A percentile compares a stretch with the other conserved stretches of the same genome.
Evolutionary conservation across 2,888 invertebrate species (phyloP).

Genomic region (Melangyna quadrimaculata): DNA sequence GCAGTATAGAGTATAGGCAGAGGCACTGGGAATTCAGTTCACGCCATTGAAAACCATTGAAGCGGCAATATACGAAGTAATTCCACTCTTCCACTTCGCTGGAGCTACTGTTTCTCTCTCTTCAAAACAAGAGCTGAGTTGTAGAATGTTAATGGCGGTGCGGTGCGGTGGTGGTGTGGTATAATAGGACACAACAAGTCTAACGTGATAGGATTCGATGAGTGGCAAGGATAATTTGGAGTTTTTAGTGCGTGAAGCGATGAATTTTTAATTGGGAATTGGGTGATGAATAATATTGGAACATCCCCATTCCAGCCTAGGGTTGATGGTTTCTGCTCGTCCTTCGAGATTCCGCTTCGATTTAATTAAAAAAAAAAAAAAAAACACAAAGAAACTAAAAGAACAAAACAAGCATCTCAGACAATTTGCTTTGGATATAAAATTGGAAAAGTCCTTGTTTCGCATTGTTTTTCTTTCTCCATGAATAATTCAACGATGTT

Average conservation of each 20-base stretch:
- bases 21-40: slow-evolving; percentile 61
- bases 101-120: slow-evolving; percentile 53
- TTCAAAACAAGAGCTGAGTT: slow-evolving; percentile 50
- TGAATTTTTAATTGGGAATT: slow-evolving; percentile 71
- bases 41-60: slow-evolving; percentile 70
- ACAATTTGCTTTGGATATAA: slow-evolving; percentile 48
- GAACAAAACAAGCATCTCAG: slow-evolving; percentile 16
- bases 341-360: slow-evolving; percentile 26
- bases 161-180: not conserved
- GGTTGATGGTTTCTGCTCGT: not conserved
- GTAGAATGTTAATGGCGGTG: slow-evolving; percentile 60
- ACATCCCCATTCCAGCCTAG: not conserved
- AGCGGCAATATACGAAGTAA: slow-evolving; percentile 70
- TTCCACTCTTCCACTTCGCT: slow-evolving; percentile 68
- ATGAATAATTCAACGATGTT: slow-evolving; percentile 68
- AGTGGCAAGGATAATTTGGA: slow-evolving; percentile 68
- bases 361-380: slow-evolving; percentile 60
- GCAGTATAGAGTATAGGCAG: not conserved
- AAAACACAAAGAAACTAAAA: not conserved
- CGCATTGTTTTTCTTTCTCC: slow-evolving; percentile 49
- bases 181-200: slow-evolving; percentile 22
- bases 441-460: slow-evolving; percentile 58
- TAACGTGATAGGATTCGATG: slow-evolving; percentile 52
- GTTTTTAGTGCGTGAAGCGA: slow-evolving; percentile 71
- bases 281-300: slow-evolving; percentile 60